Conservation (phyloP, 2,888 invertebrate species). For the Anoplius nigerrimus region DNA sequence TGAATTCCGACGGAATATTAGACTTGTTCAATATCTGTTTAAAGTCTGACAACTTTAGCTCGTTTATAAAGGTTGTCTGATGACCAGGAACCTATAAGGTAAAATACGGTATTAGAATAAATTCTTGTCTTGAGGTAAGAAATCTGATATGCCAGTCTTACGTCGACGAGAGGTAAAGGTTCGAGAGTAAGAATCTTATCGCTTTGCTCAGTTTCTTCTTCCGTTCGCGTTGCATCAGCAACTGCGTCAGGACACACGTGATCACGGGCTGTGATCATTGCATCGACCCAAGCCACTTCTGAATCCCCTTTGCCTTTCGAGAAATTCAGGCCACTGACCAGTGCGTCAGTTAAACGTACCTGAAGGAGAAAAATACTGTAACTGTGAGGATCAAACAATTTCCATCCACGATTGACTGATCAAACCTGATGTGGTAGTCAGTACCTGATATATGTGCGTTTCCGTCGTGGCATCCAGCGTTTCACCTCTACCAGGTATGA, state of each 20-base stretch:
- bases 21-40: conserved; percentile 86
- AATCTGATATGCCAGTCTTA: too few species aligned
- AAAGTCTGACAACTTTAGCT: conserved; percentile 93
- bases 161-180: conserved; percentile 77
- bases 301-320: conserved; percentile 89
- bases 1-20: conserved; percentile 90
- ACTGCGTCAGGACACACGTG: conserved; percentile 78
- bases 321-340: conserved; percentile 91
- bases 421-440: conserved; percentile 27
- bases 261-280: conserved; percentile 80
- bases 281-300: conserved; percentile 97
- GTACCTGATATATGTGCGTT: conserved; percentile 98
- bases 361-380: conserved; percentile 65
- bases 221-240: conserved; percentile 77
- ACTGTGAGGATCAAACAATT: neutral
- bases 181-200: conserved; percentile 83
- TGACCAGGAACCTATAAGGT: conserved; percentile 79
- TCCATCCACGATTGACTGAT: neutral
- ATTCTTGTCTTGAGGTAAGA: too few species aligned
- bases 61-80: conserved; percentile 93
- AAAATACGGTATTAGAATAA: neutral
- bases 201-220: conserved; percentile 72
- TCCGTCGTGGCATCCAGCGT: conserved; percentile 97
- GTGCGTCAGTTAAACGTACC: conserved; percentile 93
- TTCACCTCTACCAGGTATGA: conserved; percentile 89